Evolutionary conservation across 2,113 vertebrate genomes (phyloP).

Genomic region (Erythrocercus mccallii): DNA sequence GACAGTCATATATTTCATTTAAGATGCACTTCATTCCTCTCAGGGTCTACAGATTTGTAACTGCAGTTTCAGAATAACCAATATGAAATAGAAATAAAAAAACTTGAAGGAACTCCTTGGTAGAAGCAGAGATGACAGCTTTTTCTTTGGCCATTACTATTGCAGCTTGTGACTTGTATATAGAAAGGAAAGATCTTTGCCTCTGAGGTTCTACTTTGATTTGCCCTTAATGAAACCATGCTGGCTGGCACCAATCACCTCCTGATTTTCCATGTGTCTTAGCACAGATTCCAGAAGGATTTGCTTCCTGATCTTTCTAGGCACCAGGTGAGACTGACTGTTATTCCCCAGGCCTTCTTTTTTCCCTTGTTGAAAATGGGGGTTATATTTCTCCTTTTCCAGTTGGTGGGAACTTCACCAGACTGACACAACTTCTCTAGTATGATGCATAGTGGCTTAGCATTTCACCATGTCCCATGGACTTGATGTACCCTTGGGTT

Average conservation of each 20-base stretch:
- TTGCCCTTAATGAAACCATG: not conserved
- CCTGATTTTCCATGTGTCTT: not conserved
- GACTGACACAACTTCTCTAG: not conserved
- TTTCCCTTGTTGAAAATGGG: not conserved
- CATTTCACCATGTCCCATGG: not conserved
- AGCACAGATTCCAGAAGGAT: not conserved
- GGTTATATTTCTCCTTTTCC: not conserved
- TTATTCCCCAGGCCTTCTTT: not conserved
- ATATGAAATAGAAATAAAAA: not conserved
- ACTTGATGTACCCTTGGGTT: not conserved
- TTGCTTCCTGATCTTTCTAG: not conserved
- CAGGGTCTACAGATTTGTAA: not conserved
- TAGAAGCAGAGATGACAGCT: not conserved
- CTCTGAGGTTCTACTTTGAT: not conserved
- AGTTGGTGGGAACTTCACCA: not conserved
- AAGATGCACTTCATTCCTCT: not conserved
- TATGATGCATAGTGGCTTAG: not conserved
- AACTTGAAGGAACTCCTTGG: not conserved
- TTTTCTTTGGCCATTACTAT: not conserved
- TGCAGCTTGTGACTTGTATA: not conserved
- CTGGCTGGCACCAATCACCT: not conserved
- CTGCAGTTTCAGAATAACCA: not conserved
- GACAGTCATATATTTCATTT: not conserved
- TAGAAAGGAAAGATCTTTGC: not conserved
- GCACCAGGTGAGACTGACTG: not conserved